Base-by-base conservation (phyloP, 1,140 invertebrate genomes). In the Drosophila nigrodunni region DNA sequence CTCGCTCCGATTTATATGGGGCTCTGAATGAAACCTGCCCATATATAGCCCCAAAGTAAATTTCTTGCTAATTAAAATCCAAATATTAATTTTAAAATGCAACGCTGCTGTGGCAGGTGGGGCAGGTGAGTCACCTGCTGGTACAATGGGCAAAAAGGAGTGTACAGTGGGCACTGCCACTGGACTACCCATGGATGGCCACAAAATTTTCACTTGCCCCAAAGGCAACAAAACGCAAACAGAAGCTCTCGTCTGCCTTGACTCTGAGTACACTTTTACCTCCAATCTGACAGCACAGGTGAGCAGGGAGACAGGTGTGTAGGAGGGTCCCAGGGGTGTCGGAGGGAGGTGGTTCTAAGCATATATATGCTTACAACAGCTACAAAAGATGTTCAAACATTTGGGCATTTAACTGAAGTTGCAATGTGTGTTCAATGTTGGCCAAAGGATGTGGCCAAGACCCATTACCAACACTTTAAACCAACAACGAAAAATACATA, bases 11-110 rank as follows among this genome's bases (percentile, higher is more conserved):
- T 57, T 37, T 35, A 60, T 35, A 58, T 65, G 49, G 39, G 37
- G 35, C 37, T 35, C 11, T 13, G 11, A 74, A 62, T 58, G 50
- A 66, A 72, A 87, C 77, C 82, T 87, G 66, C 79, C 83, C 83
- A 82, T 72, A 71, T 30, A 30, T 30, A 30, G 25, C 65, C 80
- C 82, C 83, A 88, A 88, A 89, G 85, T 80, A 88, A 88, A 83
- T 88, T 88, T 88, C 85, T 79, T 89, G 85, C 85, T 89, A 89
- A 89, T 89, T 89, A 89, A 89, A 89, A 89, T 89, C 85, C 85
- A 89, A 89, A 89, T 89, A 89, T 89, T 89, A 89, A 89, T 85
- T 89, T 89, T 81, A 85, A 89, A 89, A 89, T 89, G 85, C 85
- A 89, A 71, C 74, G 64, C 71, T 61, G 41, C 71, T 58, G 25